Evolutionary conservation across 23 tunicate species (phyloP).

Genomic region (Phallusia fumigata): DNA sequence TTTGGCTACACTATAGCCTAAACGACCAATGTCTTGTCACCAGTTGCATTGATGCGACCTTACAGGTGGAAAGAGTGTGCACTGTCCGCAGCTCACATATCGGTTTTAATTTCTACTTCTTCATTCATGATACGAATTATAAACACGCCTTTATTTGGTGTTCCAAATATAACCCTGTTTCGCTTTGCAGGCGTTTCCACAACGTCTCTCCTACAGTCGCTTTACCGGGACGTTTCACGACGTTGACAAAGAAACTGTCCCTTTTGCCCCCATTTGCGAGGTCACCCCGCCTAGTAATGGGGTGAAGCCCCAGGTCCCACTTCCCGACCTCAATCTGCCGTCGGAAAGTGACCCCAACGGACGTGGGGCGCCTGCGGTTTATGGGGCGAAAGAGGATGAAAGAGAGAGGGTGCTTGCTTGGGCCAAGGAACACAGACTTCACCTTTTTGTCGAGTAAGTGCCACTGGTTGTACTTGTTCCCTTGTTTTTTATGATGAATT

Average conservation of each 20-base stretch:
- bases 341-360: not conserved
- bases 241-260: constrained; percentile 60
- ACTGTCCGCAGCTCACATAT: too few species aligned
- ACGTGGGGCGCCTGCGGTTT: constrained; percentile 20
- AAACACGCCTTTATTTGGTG: too few species aligned
- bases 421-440: constrained; percentile 77
- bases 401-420: constrained; percentile 63
- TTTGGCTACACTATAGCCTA: too few species aligned
- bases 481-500: too few species aligned
- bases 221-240: constrained; percentile 87
- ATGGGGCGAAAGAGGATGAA: constrained; percentile 86
- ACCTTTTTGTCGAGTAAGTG: constrained; percentile 62
- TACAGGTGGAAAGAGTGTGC: too few species aligned
- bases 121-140: too few species aligned
- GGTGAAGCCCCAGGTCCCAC: not conserved
- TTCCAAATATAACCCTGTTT: too few species aligned
- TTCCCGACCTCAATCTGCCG: not conserved
- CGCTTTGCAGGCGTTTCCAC: constrained; percentile 67
- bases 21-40: too few species aligned
- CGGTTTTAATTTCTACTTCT: too few species aligned
- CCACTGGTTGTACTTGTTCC: not conserved
- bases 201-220: constrained; percentile 64
- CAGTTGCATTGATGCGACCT: too few species aligned
- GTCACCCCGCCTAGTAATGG: not conserved
- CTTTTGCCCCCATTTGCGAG: constrained; percentile 51